These are phyloP conservation scores for Polymixis flavicincta DNA, from an alignment of 2,888 invertebrate species.

Conservation along the genomic window DNA sequence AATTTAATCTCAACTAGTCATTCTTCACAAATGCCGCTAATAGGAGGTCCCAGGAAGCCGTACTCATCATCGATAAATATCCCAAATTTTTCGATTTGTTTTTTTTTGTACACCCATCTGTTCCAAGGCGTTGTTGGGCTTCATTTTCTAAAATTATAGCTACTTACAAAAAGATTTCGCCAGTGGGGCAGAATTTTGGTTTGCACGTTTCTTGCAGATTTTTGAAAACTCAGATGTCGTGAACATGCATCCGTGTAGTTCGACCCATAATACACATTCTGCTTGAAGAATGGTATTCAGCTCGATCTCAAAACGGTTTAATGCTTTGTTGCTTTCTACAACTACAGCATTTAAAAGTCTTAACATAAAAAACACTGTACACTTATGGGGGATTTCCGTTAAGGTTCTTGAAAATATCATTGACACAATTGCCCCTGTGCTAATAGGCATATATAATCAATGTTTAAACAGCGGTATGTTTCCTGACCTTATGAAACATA, in stretches of 20 bases:
- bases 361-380: too few species aligned
- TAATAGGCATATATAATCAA: too few species aligned
- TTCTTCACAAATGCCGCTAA: neutral
- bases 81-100: neutral
- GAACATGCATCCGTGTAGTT: neutral
- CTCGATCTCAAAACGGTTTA: neutral
- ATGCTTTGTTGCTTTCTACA: neutral
- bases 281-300: neutral
- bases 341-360: too few species aligned
- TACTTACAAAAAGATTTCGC: neutral
- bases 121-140: neutral
- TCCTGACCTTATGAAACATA: too few species aligned
- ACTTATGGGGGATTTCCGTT: too few species aligned
- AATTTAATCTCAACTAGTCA: neutral
- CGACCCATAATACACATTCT: too few species aligned
- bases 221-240: neutral
- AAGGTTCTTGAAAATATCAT: too few species aligned
- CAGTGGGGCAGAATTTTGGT: neutral
- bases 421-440: too few species aligned
- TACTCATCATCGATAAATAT: neutral
- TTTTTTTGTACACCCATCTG: neutral
- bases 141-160: neutral
- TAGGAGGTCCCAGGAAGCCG: neutral
- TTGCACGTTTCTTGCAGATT: neutral
- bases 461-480: too few species aligned